Evolutionary conservation across 2,888 invertebrate species (phyloP), one percentile per base, ranked within the genome.

Genomic region (Lasioglossum malachurum): DNA sequence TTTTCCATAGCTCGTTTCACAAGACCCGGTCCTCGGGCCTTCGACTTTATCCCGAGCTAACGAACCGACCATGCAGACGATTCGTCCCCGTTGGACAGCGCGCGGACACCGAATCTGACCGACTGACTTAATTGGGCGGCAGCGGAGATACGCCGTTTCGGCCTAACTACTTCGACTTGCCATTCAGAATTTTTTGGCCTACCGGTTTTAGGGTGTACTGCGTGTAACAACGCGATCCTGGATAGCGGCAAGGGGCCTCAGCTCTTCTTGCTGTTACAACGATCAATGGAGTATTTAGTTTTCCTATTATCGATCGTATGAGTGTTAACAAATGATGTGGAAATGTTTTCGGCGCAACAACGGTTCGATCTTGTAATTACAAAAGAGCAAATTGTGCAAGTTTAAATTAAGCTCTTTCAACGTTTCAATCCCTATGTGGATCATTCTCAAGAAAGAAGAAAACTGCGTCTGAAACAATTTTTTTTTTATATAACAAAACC

Each of bases 1-100:
- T 73, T 78, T 46, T 8, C 78, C 86, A 82, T 82, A 72, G 82
- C 74, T 75, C 71, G 82, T 87, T 88, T 83, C 82, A 80, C 38
- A 78, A 74, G 27, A 64, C 57, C 35, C 38, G 60, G 27, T 46
- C 12, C 12, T 10, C 41, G 14, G 53, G 49, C 78, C 78, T 71
- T 16, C 44, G 57, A 82, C 71, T 46, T 57, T 69, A 16, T 57
- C 31, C 23, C 49, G 31, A 77, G 35, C 69, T 80, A 75, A 85
- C 53, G 69, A 82, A 82, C 5, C 57, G 72, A 49, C 19, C 35
- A 14, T 44, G 16, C 57, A 8, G 72, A 53, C 23, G 71, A 72
- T 41, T 44, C 71, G 57, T 57, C 72, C 57, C 49, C 57, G 71
- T 31, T 46, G 23, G 44, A 19, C 27, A 23, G 1, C 64, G 31